Percentiles rank a stretch among this genome's conserved stretches.
Conservation (phyloP, 2,113 vertebrate species). For the Murina feae region DNA sequence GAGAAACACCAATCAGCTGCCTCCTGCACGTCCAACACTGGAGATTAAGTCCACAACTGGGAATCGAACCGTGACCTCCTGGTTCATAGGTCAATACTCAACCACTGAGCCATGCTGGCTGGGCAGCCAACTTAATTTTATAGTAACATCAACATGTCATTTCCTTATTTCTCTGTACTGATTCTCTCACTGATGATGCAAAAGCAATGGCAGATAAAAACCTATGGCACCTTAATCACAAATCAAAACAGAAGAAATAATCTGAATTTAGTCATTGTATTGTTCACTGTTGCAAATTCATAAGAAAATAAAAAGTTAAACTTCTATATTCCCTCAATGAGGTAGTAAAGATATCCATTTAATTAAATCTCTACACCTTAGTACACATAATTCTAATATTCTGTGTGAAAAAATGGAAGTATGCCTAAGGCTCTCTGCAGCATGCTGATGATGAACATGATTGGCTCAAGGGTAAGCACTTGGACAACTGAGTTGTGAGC, state of each 20-base stretch:
- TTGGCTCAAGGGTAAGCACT: neutral
- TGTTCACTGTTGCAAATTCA: neutral
- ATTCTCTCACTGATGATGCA: neutral
- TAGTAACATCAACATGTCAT: neutral
- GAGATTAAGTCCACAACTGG: too few species aligned
- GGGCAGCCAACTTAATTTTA: too few species aligned
- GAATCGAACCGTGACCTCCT: too few species aligned
- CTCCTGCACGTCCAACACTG: too few species aligned
- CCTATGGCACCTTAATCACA: neutral
- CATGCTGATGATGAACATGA: neutral
- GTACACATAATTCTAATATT: neutral
- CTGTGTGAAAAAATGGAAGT: neutral
- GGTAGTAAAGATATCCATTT: neutral
- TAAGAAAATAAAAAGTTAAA: neutral
- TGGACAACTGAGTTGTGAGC: neutral
- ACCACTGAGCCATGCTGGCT: too few species aligned
- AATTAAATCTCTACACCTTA: neutral
- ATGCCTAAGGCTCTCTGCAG: neutral
- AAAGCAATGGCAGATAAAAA: neutral
- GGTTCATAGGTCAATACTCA: too few species aligned
- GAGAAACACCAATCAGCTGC: too few species aligned
- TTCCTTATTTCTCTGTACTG: neutral
- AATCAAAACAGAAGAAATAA: neutral
- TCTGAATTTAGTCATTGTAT: neutral
- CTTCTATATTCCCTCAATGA: neutral